These are phyloP conservation scores for Spilosoma lubricipeda DNA, from an alignment of 2,888 invertebrate genomes.

Conservation along the genomic window DNA sequence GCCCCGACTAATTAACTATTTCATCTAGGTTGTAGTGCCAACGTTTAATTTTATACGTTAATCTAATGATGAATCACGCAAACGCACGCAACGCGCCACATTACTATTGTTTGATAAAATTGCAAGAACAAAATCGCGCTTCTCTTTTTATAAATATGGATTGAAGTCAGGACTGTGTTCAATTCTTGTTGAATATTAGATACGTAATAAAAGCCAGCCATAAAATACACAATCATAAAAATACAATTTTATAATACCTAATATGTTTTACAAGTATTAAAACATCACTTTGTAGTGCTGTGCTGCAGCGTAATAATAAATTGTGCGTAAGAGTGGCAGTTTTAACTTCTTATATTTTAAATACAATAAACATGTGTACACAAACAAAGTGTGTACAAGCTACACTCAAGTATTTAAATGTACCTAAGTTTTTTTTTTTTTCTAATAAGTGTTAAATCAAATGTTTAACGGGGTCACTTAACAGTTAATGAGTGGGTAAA, in stretches of 20 bases:
- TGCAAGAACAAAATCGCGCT: slow-evolving; percentile 11
- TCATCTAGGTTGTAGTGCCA: slow-evolving; percentile 41
- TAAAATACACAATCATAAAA: neutral
- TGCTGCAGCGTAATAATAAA: too few relatives aligned
- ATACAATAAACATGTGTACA: neutral
- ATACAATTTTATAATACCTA: neutral
- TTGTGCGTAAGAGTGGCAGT: neutral
- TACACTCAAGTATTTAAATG: slow-evolving; percentile 19
- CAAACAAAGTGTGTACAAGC: neutral
- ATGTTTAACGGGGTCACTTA: slow-evolving; percentile 70
- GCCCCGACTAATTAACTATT: slow-evolving; percentile 53
- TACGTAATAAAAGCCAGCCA: too few relatives aligned
- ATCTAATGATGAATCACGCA: slow-evolving; percentile 40
- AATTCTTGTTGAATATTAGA: neutral
- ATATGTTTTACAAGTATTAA: neutral
- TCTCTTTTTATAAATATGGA: slow-evolving; percentile 1
- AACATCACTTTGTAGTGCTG: neutral
- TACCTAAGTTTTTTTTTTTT: slow-evolving; percentile 31
- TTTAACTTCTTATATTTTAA: neutral
- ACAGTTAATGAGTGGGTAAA: slow-evolving; percentile 81
- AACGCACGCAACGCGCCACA: slow-evolving; percentile 27
- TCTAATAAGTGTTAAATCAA: slow-evolving; percentile 64
- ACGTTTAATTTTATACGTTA: slow-evolving; percentile 49
- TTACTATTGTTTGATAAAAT: slow-evolving; percentile 33
- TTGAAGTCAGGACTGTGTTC: neutral